Conservation (phyloP, 2,113 vertebrate species). For the human region GRCh38 chr7:77318001-77318500, state of each 20-base stretch:
- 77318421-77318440: neutral
- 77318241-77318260: neutral
- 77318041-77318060: neutral
- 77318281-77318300: neutral
- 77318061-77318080: neutral
- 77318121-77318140: constrained; percentile 6
- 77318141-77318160: neutral
- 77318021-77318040: neutral
- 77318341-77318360: constrained; percentile 27
- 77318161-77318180: neutral
- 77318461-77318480: neutral
- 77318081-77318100: neutral
- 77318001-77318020: neutral
- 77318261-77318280: neutral
- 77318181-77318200: neutral
- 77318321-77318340: neutral
- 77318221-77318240: neutral
- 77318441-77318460: neutral
- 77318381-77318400: neutral
- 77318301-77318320: neutral
- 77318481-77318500: neutral
- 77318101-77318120: constrained; percentile 25
- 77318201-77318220: neutral
- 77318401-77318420: neutral
- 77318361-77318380: neutral